These are phyloP conservation scores for Vulpes vulpes DNA, from an alignment of 2,113 vertebrate species.

Conservation along the genomic window DNA sequence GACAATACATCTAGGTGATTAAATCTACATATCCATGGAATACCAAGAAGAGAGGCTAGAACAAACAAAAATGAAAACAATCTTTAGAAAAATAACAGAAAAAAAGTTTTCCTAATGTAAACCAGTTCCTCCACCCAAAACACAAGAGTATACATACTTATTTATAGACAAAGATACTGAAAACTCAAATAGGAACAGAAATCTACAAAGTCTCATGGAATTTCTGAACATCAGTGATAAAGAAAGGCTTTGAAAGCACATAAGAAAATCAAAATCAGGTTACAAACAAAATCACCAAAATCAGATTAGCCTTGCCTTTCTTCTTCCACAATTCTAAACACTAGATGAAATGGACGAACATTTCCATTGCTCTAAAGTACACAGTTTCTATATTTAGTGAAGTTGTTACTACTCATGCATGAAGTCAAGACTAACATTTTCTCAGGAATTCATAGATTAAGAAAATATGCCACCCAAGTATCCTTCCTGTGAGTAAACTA, in stretches of 20 bases:
- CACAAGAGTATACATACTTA: not conserved
- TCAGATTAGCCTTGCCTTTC: not conserved
- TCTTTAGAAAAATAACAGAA: conserved; percentile 44
- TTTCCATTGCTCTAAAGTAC: conserved; percentile 1
- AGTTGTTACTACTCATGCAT: conserved; percentile 42
- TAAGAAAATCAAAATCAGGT: conserved; percentile 29
- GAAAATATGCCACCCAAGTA: not conserved
- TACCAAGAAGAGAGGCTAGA: not conserved
- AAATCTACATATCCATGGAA: conserved; percentile 41
- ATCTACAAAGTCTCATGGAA: not conserved
- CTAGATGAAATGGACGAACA: not conserved
- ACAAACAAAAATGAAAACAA: conserved; percentile 51
- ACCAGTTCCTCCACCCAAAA: not conserved
- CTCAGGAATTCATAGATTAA: conserved; percentile 48
- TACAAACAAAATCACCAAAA: not conserved
- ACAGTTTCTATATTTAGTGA: conserved; percentile 22
- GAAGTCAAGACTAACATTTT: conserved; percentile 63
- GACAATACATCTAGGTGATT: not conserved
- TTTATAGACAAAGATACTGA: conserved; percentile 43
- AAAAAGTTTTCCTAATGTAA: conserved; percentile 45
- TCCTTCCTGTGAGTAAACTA: conserved; percentile 37
- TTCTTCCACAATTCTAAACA: not conserved
- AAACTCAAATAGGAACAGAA: conserved; percentile 55
- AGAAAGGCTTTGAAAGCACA: conserved; percentile 18
- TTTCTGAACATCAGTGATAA: conserved; percentile 41